Percentiles rank a stretch among this genome's conserved stretches.
Evolutionary conservation across 2,113 vertebrate genomes (phyloP).

Genomic region (Ancistrus triradiatus): DNA sequence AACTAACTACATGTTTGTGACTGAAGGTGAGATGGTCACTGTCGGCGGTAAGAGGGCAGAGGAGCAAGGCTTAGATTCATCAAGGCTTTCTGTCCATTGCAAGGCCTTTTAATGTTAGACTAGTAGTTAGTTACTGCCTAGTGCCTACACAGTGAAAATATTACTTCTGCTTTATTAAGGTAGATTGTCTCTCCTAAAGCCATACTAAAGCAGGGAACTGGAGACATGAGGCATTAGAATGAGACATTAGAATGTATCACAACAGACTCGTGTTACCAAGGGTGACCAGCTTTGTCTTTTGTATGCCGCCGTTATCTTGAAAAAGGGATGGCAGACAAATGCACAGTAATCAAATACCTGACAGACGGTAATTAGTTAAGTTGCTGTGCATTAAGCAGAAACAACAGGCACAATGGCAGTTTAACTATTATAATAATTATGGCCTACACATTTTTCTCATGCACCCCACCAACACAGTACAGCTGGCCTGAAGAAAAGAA

Average conservation of each 20-base stretch:
- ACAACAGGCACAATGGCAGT: constrained; percentile 23
- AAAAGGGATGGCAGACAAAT: constrained; percentile 30
- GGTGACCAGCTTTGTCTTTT: constrained; percentile 17
- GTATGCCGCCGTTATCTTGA: constrained; percentile 11
- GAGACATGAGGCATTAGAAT: constrained; percentile 11
- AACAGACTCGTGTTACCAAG: constrained; percentile 28
- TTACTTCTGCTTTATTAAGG: no score
- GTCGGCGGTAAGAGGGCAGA: no score
- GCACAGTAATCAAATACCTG: constrained; percentile 48
- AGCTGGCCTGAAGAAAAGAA: no score
- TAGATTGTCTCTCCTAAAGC: no score
- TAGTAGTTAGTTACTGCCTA: no score
- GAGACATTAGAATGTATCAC: constrained; percentile 10
- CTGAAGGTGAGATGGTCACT: no score
- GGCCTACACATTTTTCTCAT: background rate
- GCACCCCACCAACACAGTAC: background rate
- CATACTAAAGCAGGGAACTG: no score
- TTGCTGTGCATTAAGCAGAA: constrained; percentile 25
- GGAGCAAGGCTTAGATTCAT: no score
- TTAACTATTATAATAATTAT: background rate
- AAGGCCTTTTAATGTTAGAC: no score
- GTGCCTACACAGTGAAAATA: no score
- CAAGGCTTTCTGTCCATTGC: no score
- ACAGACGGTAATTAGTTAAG: constrained; percentile 45
- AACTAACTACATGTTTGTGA: no score